Percentiles rank a stretch among this genome's conserved stretches.
phyloP scores from a whole-genome alignment of 2,888 invertebrate species.

The Hirudinaria manillensis region DNA sequence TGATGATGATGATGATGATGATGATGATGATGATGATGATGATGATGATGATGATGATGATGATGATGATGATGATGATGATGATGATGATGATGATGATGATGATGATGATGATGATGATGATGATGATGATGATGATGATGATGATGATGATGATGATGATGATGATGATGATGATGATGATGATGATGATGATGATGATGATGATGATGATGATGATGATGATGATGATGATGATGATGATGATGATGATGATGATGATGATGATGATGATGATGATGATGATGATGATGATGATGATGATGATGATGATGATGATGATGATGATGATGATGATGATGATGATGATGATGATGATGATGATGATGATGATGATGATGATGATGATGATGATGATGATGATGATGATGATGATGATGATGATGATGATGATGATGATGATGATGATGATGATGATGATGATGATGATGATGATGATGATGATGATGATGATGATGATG shows the following conservation, averaged over 20 bases:
- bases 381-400: slow-evolving; percentile 32
- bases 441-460: slow-evolving; percentile 32
- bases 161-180: slow-evolving; percentile 34
- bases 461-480: slow-evolving; percentile 28
- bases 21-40: slow-evolving; percentile 32
- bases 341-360: slow-evolving; percentile 32
- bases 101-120: slow-evolving; percentile 31
- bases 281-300: slow-evolving; percentile 33
- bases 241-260: slow-evolving; percentile 31
- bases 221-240: slow-evolving; percentile 33
- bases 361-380: slow-evolving; percentile 34
- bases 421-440: slow-evolving; percentile 31
- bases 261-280: slow-evolving; percentile 30
- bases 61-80: slow-evolving; percentile 32
- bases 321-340: slow-evolving; percentile 33
- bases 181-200: slow-evolving; percentile 29
- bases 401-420: slow-evolving; percentile 18
- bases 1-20: slow-evolving; percentile 29
- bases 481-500: slow-evolving; percentile 25
- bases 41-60: slow-evolving; percentile 34
- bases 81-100: slow-evolving; percentile 28
- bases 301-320: slow-evolving; percentile 33
- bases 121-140: slow-evolving; percentile 33
- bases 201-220: slow-evolving; percentile 29
- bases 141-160: slow-evolving; percentile 33